A percentile compares a stretch with the other conserved stretches of the same genome.
phyloP scores from a whole-genome alignment of 2,888 invertebrate genomes.

The Magallana nippona region DNA sequence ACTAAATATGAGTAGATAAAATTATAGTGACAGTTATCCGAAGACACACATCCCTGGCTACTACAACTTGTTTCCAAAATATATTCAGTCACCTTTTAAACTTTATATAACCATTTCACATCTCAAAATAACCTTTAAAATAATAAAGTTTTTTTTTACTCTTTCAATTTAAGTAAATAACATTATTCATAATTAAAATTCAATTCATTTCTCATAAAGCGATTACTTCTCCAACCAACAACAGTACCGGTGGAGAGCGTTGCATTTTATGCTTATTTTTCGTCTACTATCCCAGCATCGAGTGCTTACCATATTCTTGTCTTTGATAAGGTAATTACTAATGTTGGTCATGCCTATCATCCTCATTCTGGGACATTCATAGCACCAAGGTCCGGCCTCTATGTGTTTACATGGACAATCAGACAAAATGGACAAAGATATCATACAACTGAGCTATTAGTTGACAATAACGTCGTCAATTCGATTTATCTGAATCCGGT shows the following conservation, averaged over 20 bases:
- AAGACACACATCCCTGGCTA: too few species aligned
- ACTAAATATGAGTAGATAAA: too few species aligned
- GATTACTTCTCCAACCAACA: background rate
- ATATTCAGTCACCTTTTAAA: too few species aligned
- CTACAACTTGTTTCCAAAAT: too few species aligned
- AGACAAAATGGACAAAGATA: background rate
- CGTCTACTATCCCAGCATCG: background rate
- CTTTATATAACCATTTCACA: too few species aligned
- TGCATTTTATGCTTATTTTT: background rate
- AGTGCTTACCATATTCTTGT: background rate
- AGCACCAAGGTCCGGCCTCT: background rate
- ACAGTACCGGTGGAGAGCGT: background rate
- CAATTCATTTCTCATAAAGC: too few species aligned
- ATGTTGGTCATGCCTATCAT: background rate
- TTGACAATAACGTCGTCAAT: background rate
- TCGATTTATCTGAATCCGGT: background rate
- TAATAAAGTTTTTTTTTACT: too few species aligned
- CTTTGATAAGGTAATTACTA: background rate
- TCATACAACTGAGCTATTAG: background rate
- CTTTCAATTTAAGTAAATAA: too few species aligned
- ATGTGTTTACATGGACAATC: constrained; percentile 5
- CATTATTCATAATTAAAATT: too few species aligned
- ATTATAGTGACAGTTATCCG: too few species aligned
- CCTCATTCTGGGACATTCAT: background rate
- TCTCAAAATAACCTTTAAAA: too few species aligned